A percentile compares a stretch with the other conserved stretches of the same genome.
phyloP scores from a whole-genome alignment of 2,797 vertebrate species.

The Acanthurus tractus region DNA sequence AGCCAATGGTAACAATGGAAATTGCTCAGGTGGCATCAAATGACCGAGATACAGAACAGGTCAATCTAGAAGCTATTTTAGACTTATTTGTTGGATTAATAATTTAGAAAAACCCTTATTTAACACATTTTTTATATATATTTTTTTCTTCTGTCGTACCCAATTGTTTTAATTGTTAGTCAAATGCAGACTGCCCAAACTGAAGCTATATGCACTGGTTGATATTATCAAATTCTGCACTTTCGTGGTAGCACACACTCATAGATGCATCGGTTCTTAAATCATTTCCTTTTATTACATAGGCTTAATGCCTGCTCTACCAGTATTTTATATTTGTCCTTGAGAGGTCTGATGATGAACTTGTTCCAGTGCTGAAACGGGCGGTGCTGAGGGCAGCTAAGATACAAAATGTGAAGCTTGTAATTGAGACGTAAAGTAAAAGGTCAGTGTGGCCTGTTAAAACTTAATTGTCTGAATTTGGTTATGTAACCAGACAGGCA shows the following conservation, averaged over 20 bases:
- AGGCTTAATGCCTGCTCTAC: not conserved
- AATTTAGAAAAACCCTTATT: too few species aligned
- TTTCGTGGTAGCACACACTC: not conserved
- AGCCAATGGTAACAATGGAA: not conserved
- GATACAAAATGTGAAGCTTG: conserved; percentile 33
- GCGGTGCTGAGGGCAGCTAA: conserved; percentile 26
- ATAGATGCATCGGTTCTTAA: conserved; percentile 13
- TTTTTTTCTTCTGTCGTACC: not conserved
- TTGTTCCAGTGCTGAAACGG: not conserved
- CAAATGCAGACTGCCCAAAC: not conserved
- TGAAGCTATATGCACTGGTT: not conserved
- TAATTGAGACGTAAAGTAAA: conserved; percentile 63
- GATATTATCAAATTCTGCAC: not conserved
- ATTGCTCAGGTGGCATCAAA: not conserved
- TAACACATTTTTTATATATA: too few species aligned
- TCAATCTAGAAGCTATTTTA: too few species aligned
- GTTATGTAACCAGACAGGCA: conserved; percentile 57
- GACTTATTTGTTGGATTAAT: too few species aligned
- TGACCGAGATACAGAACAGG: not conserved
- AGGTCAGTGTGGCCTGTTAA: conserved; percentile 70
- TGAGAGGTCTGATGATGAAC: conserved; percentile 4
- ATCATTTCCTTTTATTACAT: not conserved
- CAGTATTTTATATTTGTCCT: not conserved
- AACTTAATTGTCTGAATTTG: conserved; percentile 66
- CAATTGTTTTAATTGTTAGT: not conserved